Evolutionary conservation across 2,797 vertebrate species (phyloP), one percentile per base, ranked within the genome.

Genomic region (Xenopus petersii): DNA sequence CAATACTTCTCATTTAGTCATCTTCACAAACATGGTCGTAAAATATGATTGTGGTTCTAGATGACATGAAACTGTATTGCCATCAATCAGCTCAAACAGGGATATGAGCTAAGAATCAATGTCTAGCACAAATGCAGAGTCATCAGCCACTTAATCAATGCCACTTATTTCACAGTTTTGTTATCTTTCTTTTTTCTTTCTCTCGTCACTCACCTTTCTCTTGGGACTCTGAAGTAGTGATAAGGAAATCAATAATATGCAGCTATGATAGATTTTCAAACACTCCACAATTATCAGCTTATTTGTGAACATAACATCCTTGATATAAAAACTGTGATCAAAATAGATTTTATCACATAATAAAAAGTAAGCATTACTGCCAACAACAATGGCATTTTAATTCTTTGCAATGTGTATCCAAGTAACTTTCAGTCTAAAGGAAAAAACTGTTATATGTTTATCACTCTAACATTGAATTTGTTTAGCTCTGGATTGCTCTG

Each of bases 1-100:
- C 91, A 91, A 94, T 93, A 90, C 88, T 86, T 88, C 84, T 86
- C 87, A 88, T 90, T 94, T 92, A 92, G 82, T 77, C 80, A 64
- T 75, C 80, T 83, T 84, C 81, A 75, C 83, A 79, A 75, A 85
- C 83, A 79, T 79, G 80, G 86, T 82, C 82, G 88, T 87, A 83
- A 86, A 89, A 85, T 82, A 82, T 85, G 82, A 80, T 75, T 80
- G 81, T 77, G 80, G 82, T 82, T 85, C 81, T 49, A 83, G 81
- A 82, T 73, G 81, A 82, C 84, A 82, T 86, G 85, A 86, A 85
- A 62, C 67, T 59, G 76, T 80, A 71, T 58, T 78, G 84, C 70
- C 83, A 83, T 85, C 88, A 82, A 85, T 88, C 84, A 79, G 86
- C 82, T 72, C 75, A 81, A 84, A 70, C 73, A 82, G 70, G 72